phyloP scores from a whole-genome alignment of 2,113 vertebrate species.

The Sorex fumeus region DNA sequence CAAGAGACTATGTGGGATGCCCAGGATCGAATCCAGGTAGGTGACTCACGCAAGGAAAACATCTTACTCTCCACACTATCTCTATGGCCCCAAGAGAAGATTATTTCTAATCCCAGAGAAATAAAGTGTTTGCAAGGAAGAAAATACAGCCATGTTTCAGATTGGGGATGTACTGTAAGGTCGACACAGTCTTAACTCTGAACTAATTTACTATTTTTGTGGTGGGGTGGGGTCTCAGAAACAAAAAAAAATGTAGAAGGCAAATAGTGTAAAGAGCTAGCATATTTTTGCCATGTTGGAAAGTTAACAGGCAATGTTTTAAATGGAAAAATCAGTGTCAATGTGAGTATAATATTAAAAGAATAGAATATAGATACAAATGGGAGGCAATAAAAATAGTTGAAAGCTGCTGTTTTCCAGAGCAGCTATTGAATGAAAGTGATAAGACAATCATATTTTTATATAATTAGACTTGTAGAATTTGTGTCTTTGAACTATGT shows the following conservation, averaged over 20 bases:
- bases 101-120: slow-evolving; percentile 19
- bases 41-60: no score
- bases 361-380: neutral
- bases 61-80: no score
- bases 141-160: neutral
- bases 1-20: no score
- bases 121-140: neutral
- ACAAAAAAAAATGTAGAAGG: neutral
- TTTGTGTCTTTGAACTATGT: slow-evolving; percentile 43
- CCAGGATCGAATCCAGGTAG: no score
- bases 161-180: no score
- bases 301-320: neutral
- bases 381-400: neutral
- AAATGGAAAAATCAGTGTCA: neutral
- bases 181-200: neutral
- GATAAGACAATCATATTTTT: neutral
- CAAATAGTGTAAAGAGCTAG: neutral
- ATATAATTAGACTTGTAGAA: slow-evolving; percentile 11
- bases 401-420: slow-evolving; percentile 44
- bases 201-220: neutral
- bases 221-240: neutral
- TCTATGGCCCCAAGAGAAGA: no score
- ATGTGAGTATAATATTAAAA: neutral
- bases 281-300: neutral
- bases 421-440: neutral